Conservation (phyloP, 2,888 invertebrate genomes). For the Lordiphosa fenestrarum region DNA sequence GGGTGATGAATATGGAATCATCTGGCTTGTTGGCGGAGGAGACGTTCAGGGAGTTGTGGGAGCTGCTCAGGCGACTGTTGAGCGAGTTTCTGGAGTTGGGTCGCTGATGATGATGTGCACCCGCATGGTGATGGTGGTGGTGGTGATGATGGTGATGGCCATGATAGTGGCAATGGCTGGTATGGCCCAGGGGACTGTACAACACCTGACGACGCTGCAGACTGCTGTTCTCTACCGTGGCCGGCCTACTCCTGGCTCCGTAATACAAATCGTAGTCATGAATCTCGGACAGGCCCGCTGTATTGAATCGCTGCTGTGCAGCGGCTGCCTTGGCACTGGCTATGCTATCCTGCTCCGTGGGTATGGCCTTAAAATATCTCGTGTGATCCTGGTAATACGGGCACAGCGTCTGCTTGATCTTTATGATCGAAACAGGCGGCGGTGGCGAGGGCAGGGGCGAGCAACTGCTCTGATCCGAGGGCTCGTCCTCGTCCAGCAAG, state of each 20-base stretch:
- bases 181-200: conserved; percentile 78
- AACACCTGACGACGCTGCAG: conserved; percentile 74
- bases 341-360: conserved; percentile 77
- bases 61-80: conserved; percentile 89
- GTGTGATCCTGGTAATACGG: conserved; percentile 78
- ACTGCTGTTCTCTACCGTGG: conserved; percentile 47
- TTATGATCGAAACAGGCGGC: conserved; percentile 69
- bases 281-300: conserved; percentile 76
- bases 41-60: conserved; percentile 89
- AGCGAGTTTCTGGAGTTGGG: conserved; percentile 89
- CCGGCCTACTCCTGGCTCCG: conserved; percentile 63
- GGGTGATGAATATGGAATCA: conserved; percentile 92
- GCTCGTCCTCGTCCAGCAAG: conserved; percentile 62
- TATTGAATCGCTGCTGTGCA: conserved; percentile 75
- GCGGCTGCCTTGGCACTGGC: conserved; percentile 70
- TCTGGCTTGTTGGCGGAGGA: conserved; percentile 87
- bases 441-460: conserved; percentile 72
- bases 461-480: conserved; percentile 69
- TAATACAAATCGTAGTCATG: conserved; percentile 80
- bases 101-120: conserved; percentile 79
- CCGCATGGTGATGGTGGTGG: conserved; percentile 19
- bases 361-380: conserved; percentile 78
- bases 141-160: conserved; percentile 46
- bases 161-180: conserved; percentile 75
- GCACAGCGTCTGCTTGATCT: conserved; percentile 74